phyloP scores from a whole-genome alignment of 2,888 invertebrate species.

The Autographa gamma region DNA sequence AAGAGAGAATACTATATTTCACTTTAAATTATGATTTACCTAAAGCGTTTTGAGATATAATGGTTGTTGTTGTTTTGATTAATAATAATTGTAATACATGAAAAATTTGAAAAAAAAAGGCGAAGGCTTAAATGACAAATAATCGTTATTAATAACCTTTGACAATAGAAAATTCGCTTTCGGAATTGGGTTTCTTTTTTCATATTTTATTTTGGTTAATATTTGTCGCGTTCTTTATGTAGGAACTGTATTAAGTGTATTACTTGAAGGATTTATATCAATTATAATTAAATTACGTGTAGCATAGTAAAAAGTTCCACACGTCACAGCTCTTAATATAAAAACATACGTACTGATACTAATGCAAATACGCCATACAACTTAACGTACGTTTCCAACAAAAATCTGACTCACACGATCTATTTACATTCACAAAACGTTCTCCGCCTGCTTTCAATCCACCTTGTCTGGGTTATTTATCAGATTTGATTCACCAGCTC shows the following conservation, averaged over 20 bases:
- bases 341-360: slow-evolving; percentile 10
- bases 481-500: slow-evolving; percentile 58
- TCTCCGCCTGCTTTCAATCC: slow-evolving; percentile 50
- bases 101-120: no score
- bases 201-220: no score
- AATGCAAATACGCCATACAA: slow-evolving; percentile 16
- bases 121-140: no score
- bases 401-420: slow-evolving; percentile 52
- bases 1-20: not conserved
- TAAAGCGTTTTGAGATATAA: slow-evolving; percentile 19
- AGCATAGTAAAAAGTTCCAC: slow-evolving; percentile 27
- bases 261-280: not conserved
- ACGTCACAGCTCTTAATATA: slow-evolving; percentile 23
- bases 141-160: no score
- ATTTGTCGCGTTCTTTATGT: no score
- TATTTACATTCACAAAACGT: slow-evolving; percentile 52
- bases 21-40: not conserved
- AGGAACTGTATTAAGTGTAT: not conserved
- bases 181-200: no score
- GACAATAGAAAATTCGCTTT: no score
- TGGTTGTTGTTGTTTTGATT: slow-evolving; percentile 15
- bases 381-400: slow-evolving; percentile 21
- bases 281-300: slow-evolving; percentile 15
- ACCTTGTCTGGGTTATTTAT: slow-evolving; percentile 51
- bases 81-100: not conserved